A percentile compares a stretch with the other conserved stretches of the same genome.
Conservation (phyloP, 1,140 invertebrate genomes). For the Ganaspis sp. region DNA sequence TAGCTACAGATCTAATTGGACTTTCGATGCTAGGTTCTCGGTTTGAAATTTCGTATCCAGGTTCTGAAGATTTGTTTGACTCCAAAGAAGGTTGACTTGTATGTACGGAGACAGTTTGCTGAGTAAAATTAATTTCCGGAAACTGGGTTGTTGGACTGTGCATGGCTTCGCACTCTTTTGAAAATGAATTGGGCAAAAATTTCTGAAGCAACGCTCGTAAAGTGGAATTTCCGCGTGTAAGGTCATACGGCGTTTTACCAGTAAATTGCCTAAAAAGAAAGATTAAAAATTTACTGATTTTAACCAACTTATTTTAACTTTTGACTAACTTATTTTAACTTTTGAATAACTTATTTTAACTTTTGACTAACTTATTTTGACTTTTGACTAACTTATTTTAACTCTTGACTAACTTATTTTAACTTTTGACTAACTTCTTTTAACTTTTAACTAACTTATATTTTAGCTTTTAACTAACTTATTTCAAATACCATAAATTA, state of each 20-base stretch:
- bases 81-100: slow-evolving; percentile 72
- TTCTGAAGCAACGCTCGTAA: slow-evolving; percentile 72
- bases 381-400: too few relatives aligned
- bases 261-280: slow-evolving; percentile 71
- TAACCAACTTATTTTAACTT: too few relatives aligned
- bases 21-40: slow-evolving; percentile 64
- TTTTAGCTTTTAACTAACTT: too few relatives aligned
- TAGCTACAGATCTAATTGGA: slow-evolving; percentile 52
- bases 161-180: slow-evolving; percentile 65
- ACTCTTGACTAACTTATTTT: too few relatives aligned
- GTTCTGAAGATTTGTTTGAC: slow-evolving; percentile 69
- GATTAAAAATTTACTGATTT: too few relatives aligned
- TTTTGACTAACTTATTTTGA: too few relatives aligned
- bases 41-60: slow-evolving; percentile 62
- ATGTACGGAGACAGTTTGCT: slow-evolving; percentile 65
- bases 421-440: too few relatives aligned
- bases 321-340: too few relatives aligned
- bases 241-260: slow-evolving; percentile 72
- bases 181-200: slow-evolving; percentile 58
- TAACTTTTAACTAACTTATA: too few relatives aligned
- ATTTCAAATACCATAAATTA: too few relatives aligned
- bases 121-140: slow-evolving; percentile 64
- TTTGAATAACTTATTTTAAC: too few relatives aligned
- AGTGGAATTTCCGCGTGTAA: slow-evolving; percentile 74
- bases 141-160: slow-evolving; percentile 60